Percentiles rank a stretch among this genome's conserved stretches.
phyloP scores from a whole-genome alignment of 64 coral and sea anemone genomes.

The Cladopsammia gracilis region DNA sequence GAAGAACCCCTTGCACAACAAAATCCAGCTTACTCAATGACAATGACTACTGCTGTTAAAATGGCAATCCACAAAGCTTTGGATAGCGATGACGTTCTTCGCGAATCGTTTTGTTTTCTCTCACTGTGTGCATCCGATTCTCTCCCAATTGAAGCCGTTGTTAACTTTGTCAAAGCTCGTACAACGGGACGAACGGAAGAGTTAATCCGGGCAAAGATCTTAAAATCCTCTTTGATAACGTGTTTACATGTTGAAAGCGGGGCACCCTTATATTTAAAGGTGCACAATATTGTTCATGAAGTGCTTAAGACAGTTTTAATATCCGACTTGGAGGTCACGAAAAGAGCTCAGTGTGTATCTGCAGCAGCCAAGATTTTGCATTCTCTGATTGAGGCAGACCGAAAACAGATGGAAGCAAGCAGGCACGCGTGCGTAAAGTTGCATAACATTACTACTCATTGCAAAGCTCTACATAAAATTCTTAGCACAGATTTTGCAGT shows the following conservation, averaged over 20 bases:
- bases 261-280: neutral
- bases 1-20: slow-evolving; percentile 21
- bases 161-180: slow-evolving; percentile 14
- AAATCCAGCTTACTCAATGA: slow-evolving; percentile 40
- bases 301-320: slow-evolving; percentile 5
- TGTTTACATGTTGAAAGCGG: neutral
- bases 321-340: neutral
- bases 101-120: slow-evolving; percentile 41
- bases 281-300: slow-evolving; percentile 63
- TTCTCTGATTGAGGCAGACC: neutral
- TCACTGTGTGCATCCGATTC: slow-evolving; percentile 48
- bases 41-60: slow-evolving; percentile 55
- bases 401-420: too few relatives aligned
- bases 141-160: slow-evolving; percentile 58
- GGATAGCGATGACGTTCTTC: slow-evolving; percentile 8
- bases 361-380: neutral
- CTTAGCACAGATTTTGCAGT: too few relatives aligned
- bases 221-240: slow-evolving; percentile 50
- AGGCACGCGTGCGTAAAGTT: too few relatives aligned
- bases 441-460: too few relatives aligned
- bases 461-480: too few relatives aligned
- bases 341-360: slow-evolving; percentile 1
- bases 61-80: slow-evolving; percentile 48
- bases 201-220: slow-evolving; percentile 14
- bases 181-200: slow-evolving; percentile 29